A percentile compares a stretch with the other conserved stretches of the same genome.
phyloP scores from a whole-genome alignment of 2,797 vertebrate species.

The Sciaenops ocellatus region DNA sequence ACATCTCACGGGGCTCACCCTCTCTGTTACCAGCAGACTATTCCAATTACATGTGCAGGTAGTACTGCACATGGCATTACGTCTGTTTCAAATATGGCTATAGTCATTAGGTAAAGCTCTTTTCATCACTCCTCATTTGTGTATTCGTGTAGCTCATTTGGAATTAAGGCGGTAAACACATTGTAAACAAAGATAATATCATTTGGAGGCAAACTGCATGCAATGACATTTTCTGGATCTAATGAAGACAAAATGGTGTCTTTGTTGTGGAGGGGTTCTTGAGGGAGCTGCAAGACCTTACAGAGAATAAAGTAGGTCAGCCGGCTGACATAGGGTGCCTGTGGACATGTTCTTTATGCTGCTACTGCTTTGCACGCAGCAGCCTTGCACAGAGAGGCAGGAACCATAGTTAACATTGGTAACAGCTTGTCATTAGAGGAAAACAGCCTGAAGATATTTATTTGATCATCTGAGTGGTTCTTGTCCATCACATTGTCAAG shows the following conservation, averaged over 20 bases:
- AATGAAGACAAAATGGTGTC: constrained; percentile 85
- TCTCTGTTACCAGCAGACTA: constrained; percentile 50
- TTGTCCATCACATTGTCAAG: constrained; percentile 71
- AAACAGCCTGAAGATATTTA: constrained; percentile 76
- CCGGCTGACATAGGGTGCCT: constrained; percentile 77
- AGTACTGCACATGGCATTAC: constrained; percentile 30
- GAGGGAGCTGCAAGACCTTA: constrained; percentile 79
- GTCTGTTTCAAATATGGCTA: constrained; percentile 26
- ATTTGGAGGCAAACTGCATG: constrained; percentile 69
- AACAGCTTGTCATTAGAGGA: constrained; percentile 77
- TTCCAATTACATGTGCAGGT: constrained; percentile 60
- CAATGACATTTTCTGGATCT: constrained; percentile 77
- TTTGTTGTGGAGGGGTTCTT: constrained; percentile 80
- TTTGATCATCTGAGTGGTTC: constrained; percentile 77
- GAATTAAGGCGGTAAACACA: constrained; percentile 69
- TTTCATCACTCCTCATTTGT: constrained; percentile 64
- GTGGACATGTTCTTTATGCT: constrained; percentile 78
- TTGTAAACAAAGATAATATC: constrained; percentile 76
- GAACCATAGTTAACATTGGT: constrained; percentile 69
- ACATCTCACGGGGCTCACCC: constrained; percentile 66
- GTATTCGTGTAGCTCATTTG: constrained; percentile 72
- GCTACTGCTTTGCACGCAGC: constrained; percentile 69
- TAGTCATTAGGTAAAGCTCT: constrained; percentile 56
- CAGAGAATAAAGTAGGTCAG: constrained; percentile 85
- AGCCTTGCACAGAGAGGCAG: constrained; percentile 62